phyloP scores from a whole-genome alignment of 1,140 invertebrate genomes.

The Aphelinus certus region DNA sequence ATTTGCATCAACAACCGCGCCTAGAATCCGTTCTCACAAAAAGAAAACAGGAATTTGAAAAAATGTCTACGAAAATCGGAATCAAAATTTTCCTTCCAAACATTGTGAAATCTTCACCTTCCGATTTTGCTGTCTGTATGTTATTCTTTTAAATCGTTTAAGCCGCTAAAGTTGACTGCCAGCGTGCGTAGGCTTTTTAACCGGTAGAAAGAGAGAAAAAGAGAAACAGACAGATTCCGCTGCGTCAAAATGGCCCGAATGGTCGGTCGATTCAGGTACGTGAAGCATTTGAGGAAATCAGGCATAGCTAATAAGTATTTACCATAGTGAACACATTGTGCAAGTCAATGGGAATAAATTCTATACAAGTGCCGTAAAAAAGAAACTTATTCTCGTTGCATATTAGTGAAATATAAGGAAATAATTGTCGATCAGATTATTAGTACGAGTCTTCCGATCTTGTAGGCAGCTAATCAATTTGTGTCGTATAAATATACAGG shows the following conservation, averaged over 20 bases:
- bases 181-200: constrained; percentile 5
- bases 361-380: constrained; percentile 77
- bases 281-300: constrained; percentile 66
- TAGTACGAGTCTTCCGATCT: constrained; percentile 53
- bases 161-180: constrained; percentile 15
- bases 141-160: constrained; percentile 5
- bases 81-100: too few relatives aligned
- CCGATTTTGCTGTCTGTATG: constrained; percentile 16
- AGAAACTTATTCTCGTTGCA: constrained; percentile 70
- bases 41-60: constrained; percentile 15
- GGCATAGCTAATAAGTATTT: constrained; percentile 66
- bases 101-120: constrained; percentile 29
- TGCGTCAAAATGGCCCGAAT: constrained; percentile 60
- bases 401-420: constrained; percentile 63
- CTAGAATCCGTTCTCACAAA: constrained; percentile 14
- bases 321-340: constrained; percentile 67
- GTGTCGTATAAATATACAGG: constrained; percentile 48
- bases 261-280: constrained; percentile 65
- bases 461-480: constrained; percentile 57
- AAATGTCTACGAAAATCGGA: constrained; percentile 13
- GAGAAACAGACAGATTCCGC: constrained; percentile 28
- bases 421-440: constrained; percentile 58
- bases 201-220: constrained; percentile 9
- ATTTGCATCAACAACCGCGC: constrained; percentile 4
- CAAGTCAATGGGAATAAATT: constrained; percentile 69